These are phyloP conservation scores for Chorisops tibialis DNA, from an alignment of 2,888 invertebrate genomes.

Conservation along the genomic window DNA sequence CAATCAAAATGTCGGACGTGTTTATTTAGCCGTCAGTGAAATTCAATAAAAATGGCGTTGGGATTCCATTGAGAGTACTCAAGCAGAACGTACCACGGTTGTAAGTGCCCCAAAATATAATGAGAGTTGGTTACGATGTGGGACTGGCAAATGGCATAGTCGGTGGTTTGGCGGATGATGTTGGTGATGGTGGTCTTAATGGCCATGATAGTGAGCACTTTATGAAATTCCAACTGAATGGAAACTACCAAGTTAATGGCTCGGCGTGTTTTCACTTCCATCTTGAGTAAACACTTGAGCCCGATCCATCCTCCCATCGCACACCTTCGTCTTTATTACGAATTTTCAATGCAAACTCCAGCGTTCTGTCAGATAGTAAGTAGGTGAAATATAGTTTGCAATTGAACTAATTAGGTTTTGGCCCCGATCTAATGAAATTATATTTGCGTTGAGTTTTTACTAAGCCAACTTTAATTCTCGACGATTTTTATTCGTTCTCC, in stretches of 20 bases:
- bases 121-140: slow-evolving; percentile 13
- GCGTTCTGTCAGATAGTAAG: too few species aligned
- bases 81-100: slow-evolving; percentile 21
- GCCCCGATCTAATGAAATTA: too few species aligned
- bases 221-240: slow-evolving; percentile 1
- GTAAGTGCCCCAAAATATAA: slow-evolving; percentile 9
- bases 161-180: slow-evolving; percentile 1
- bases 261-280: slow-evolving; percentile 6
- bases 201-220: not conserved
- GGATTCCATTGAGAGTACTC: slow-evolving; percentile 31
- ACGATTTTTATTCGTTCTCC: too few species aligned
- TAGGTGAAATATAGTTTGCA: too few species aligned
- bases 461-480: too few species aligned
- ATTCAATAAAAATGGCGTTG: slow-evolving; percentile 35
- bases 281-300: slow-evolving; percentile 10
- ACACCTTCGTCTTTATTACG: not conserved
- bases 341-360: not conserved
- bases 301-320: not conserved
- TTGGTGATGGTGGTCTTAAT: not conserved
- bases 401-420: too few species aligned
- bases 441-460: too few species aligned
- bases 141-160: not conserved
- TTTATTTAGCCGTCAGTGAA: slow-evolving; percentile 36
- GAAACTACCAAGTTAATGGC: slow-evolving; percentile 6
- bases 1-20: slow-evolving; percentile 35